These are phyloP conservation scores for Anarhynchus alexandrinus DNA, from an alignment of 2,113 vertebrate species.

Conservation along the genomic window DNA sequence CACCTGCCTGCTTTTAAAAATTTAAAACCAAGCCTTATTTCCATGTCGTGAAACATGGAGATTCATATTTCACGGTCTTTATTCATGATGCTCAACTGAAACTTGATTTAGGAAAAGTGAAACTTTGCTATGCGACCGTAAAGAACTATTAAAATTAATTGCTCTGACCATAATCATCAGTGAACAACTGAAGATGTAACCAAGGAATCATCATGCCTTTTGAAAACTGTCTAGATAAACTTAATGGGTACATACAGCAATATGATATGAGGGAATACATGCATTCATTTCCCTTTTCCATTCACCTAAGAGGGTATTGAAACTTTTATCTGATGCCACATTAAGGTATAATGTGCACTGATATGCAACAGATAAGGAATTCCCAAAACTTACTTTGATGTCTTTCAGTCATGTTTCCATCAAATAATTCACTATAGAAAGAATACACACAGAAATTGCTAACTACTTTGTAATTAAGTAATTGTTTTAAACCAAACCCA, in stretches of 20 bases:
- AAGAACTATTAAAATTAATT: constrained; percentile 30
- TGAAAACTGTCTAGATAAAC: not conserved
- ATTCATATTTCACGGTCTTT: not conserved
- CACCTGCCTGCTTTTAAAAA: not conserved
- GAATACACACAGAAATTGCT: not conserved
- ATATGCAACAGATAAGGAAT: constrained; percentile 11
- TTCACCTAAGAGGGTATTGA: constrained; percentile 15
- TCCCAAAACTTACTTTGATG: constrained; percentile 19
- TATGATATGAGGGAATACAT: constrained; percentile 50
- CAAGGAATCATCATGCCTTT: not conserved
- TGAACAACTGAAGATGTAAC: not conserved
- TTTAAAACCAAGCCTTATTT: not conserved
- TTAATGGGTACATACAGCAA: not conserved
- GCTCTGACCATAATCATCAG: not conserved
- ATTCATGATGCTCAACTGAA: not conserved
- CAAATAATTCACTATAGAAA: not conserved
- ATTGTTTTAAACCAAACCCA: not conserved
- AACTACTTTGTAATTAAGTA: not conserved
- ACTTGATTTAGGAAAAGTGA: not conserved
- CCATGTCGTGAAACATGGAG: not conserved
- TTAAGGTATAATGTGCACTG: constrained; percentile 10
- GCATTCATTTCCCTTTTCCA: constrained; percentile 27
- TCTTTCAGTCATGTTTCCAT: not conserved
- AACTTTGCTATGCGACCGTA: not conserved
- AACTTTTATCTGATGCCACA: constrained; percentile 33